Evolutionary conservation across 2,113 vertebrate genomes (phyloP).

Genomic region (Trogon melanurus): DNA sequence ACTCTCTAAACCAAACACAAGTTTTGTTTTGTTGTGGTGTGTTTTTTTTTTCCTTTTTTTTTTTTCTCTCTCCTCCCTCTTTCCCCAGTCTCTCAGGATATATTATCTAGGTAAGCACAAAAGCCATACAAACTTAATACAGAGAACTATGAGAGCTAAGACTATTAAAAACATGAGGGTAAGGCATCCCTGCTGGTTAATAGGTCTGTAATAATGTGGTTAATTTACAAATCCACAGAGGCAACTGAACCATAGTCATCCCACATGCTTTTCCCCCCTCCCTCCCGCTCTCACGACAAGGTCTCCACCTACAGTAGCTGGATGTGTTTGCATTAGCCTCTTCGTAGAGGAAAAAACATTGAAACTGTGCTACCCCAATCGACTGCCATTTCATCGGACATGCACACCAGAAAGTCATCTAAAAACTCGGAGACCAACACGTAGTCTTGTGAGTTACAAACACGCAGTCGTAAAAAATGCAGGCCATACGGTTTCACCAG

Average conservation of each 20-base stretch:
- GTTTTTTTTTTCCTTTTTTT: background rate
- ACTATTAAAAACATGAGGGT: conserved; percentile 83
- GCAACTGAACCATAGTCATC: conserved; percentile 89
- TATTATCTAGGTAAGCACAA: conserved; percentile 77
- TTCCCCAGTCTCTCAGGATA: conserved; percentile 71
- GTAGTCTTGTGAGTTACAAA: conserved; percentile 68
- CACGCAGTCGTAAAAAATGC: background rate
- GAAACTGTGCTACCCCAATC: conserved; percentile 44
- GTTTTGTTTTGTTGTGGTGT: background rate
- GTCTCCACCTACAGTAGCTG: conserved; percentile 48
- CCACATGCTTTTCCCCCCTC: conserved; percentile 68
- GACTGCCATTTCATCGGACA: conserved; percentile 43
- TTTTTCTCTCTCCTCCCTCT: background rate
- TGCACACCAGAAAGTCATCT: conserved; percentile 43
- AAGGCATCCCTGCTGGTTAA: conserved; percentile 99
- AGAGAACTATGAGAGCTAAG: conserved; percentile 73
- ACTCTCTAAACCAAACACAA: conserved; percentile 65
- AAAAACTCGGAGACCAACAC: conserved; percentile 30
- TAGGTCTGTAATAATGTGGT: conserved; percentile 83
- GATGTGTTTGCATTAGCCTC: conserved; percentile 55
- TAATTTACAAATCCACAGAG: conserved; percentile 88
- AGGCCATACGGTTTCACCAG: conserved; percentile 38
- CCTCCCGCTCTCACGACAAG: conserved; percentile 5
- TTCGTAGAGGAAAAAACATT: conserved; percentile 33
- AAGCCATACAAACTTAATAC: conserved; percentile 83